These are phyloP conservation scores for Meta bourneti DNA, from an alignment of 2,888 invertebrate species.

Conservation along the genomic window DNA sequence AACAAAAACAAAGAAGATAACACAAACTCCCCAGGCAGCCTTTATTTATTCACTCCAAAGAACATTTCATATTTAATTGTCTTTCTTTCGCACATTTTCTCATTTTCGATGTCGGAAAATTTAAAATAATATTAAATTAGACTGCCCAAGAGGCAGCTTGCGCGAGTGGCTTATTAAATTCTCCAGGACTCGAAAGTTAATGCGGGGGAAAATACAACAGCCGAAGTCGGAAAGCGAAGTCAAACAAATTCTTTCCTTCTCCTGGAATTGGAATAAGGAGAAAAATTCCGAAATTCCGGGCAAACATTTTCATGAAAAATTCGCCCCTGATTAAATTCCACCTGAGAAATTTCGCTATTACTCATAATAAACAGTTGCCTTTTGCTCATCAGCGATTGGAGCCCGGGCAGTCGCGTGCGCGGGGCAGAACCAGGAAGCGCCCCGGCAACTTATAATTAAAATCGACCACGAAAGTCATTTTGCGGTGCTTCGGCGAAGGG, in stretches of 20 bases:
- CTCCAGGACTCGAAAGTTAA: neutral
- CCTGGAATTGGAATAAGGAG: neutral
- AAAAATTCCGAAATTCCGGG: neutral
- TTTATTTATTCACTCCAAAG: neutral
- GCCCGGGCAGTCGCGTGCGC: conserved; percentile 9
- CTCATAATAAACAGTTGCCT: conserved; percentile 54
- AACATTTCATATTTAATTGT: neutral
- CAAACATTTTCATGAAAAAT: neutral
- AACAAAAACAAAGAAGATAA: too few relatives aligned
- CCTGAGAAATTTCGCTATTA: conserved; percentile 32
- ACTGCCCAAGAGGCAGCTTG: neutral
- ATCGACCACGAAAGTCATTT: conserved; percentile 67
- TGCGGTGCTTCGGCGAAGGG: conserved; percentile 20
- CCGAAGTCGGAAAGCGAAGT: neutral
- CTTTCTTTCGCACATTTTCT: neutral
- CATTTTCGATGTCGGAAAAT: neutral
- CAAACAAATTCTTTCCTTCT: neutral
- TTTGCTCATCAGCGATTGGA: conserved; percentile 14
- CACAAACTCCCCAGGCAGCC: too few relatives aligned
- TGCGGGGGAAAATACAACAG: neutral
- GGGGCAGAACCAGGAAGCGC: conserved; percentile 17
- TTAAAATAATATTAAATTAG: neutral
- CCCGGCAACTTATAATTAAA: conserved; percentile 55
- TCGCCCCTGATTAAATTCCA: conserved; percentile 43
- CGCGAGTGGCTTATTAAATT: neutral